A percentile compares a stretch with the other conserved stretches of the same genome.
Conservation (phyloP, 2,888 invertebrate genomes). For the Drosophila buzzatii region DNA sequence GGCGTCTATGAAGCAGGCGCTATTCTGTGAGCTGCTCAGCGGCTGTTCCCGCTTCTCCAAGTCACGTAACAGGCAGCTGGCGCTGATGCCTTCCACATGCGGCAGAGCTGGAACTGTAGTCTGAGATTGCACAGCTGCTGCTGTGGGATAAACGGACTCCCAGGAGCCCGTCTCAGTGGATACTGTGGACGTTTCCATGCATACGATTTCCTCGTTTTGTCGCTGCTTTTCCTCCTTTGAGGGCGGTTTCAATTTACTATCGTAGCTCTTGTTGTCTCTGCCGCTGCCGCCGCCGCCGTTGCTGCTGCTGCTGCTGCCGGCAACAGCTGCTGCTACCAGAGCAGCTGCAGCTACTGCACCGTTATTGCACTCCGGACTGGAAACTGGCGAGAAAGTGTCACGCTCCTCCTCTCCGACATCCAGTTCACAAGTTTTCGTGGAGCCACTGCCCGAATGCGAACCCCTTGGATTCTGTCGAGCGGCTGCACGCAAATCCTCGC, state of each 20-base stretch:
- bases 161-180: slow-evolving; percentile 89
- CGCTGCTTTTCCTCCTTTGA: slow-evolving; percentile 88
- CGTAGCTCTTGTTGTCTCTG: slow-evolving; percentile 78
- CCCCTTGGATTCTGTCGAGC: slow-evolving; percentile 43
- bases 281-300: slow-evolving; percentile 14
- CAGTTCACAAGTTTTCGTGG: slow-evolving; percentile 83
- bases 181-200: slow-evolving; percentile 88
- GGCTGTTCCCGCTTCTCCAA: slow-evolving; percentile 78
- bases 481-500: slow-evolving; percentile 69
- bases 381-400: slow-evolving; percentile 84
- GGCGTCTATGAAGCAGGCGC: slow-evolving; percentile 92
- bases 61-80: slow-evolving; percentile 66
- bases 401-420: slow-evolving; percentile 84
- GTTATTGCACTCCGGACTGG: slow-evolving; percentile 72
- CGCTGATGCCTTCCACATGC: slow-evolving; percentile 56
- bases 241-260: slow-evolving; percentile 65
- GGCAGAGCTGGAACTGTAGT: not conserved
- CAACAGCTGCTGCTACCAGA: slow-evolving; percentile 16
- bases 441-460: slow-evolving; percentile 73
- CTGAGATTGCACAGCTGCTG: slow-evolving; percentile 6
- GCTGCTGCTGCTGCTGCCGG: slow-evolving; percentile 5
- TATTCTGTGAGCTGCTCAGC: slow-evolving; percentile 77
- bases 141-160: slow-evolving; percentile 87
- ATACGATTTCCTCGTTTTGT: slow-evolving; percentile 88
- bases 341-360: slow-evolving; percentile 33